A percentile compares a stretch with the other conserved stretches of the same genome.
Evolutionary conservation across 2,113 vertebrate species (phyloP).

Genomic region (Puntigrus tetrazona): DNA sequence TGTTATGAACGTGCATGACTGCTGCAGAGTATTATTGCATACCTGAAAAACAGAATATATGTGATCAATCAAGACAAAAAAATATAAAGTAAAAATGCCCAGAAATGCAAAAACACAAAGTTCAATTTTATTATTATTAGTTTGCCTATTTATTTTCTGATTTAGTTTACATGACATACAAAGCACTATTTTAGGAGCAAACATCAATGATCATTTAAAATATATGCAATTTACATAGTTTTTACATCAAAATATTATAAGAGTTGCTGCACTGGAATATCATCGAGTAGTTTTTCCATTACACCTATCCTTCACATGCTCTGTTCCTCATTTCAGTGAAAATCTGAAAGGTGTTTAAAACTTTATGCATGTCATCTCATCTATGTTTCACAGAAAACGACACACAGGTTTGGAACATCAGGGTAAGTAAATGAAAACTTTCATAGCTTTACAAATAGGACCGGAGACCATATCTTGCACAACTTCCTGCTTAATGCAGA

Average conservation of each 20-base stretch:
- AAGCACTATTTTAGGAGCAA: neutral
- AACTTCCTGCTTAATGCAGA: slow-evolving; percentile 13
- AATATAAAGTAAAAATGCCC: neutral
- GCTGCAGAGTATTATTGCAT: no score
- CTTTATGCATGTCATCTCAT: neutral
- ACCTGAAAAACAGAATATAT: no score
- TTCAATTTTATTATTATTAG: neutral
- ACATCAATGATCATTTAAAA: neutral
- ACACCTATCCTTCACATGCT: neutral
- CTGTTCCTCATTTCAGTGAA: neutral
- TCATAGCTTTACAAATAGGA: neutral
- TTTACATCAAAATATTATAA: neutral
- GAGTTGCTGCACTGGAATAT: neutral
- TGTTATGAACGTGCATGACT: neutral
- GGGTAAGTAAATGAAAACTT: neutral
- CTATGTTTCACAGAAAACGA: neutral
- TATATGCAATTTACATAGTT: no score
- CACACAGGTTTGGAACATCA: neutral
- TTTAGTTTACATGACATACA: neutral
- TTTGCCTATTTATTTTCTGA: neutral
- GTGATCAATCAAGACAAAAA: neutral
- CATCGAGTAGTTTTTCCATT: neutral
- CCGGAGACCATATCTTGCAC: neutral
- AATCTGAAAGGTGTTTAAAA: neutral
- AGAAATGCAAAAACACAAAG: neutral